Evolutionary conservation across 37 sponge, comb jelly and placozoan genomes (phyloP), one percentile per base, ranked within the genome.

Genomic region (Ianthella basta): DNA sequence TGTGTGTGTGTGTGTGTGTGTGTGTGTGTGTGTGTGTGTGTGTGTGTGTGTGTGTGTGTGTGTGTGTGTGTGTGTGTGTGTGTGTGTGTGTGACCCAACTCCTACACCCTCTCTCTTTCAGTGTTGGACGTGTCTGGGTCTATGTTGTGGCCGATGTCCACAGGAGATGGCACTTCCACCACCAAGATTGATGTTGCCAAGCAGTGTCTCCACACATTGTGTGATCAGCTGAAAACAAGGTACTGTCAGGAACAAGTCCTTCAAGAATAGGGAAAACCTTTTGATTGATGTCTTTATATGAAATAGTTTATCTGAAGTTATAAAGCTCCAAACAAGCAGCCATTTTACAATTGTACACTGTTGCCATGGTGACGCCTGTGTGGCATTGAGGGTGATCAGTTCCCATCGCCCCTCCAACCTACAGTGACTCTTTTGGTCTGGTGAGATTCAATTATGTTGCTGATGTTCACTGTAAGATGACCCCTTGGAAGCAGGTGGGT

Each of bases 41-140:
- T n/a, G n/a, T n/a, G n/a, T n/a, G n/a, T n/a, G n/a, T n/a, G n/a
- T n/a, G n/a, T n/a, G n/a, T n/a, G n/a, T n/a, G n/a, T n/a, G n/a
- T n/a, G n/a, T n/a, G n/a, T n/a, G n/a, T n/a, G n/a, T n/a, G n/a
- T n/a, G n/a, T n/a, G n/a, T n/a, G n/a, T n/a, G n/a, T n/a, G n/a
- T n/a, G n/a, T n/a, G n/a, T n/a, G n/a, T n/a, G n/a, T n/a, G n/a
- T n/a, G n/a, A n/a, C n/a, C n/a, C n/a, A n/a, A n/a, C n/a, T n/a
- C n/a, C n/a, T n/a, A n/a, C n/a, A n/a, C n/a, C n/a, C n/a, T n/a
- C n/a, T n/a, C n/a, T n/a, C n/a, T n/a, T 8, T 29, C 78, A 86
- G 88, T 88, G 23, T 65, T 89, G 80, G 89, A 89, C 50, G 81
- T 89, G n/a, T 85, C 85, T 27, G 89, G 89, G 15, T 84, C 85